Percentiles rank a stretch among this genome's conserved stretches.
Conservation (phyloP, 2,113 vertebrate species). For the Natator depressus region DNA sequence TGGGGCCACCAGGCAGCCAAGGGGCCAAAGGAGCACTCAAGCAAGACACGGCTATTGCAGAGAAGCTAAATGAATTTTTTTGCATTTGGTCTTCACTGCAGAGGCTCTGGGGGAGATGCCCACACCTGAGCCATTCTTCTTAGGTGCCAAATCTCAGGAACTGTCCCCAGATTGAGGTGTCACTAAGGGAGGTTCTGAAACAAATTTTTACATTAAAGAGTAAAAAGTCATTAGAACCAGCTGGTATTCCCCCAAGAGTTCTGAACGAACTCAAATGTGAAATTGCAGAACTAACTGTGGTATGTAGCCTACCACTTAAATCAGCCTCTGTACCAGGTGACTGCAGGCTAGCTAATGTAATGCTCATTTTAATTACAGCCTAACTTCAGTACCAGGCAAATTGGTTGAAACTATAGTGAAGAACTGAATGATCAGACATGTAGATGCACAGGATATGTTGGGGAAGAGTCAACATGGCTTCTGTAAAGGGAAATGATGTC, state of each 20-base stretch:
- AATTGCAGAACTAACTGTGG: not conserved
- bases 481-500: not conserved
- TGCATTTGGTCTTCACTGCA: too few relatives aligned
- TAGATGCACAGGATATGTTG: not conserved
- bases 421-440: not conserved
- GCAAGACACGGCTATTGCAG: too few relatives aligned
- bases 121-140: too few relatives aligned
- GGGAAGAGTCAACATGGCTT: not conserved
- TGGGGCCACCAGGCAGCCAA: not conserved
- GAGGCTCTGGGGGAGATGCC: too few relatives aligned
- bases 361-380: not conserved
- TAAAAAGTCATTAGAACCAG: not conserved
- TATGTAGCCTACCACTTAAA: not conserved
- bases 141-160: too few relatives aligned
- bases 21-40: not conserved
- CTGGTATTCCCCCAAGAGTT: not conserved
- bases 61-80: too few relatives aligned
- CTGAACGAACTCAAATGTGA: not conserved
- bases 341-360: not conserved
- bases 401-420: not conserved
- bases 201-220: not conserved
- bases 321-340: not conserved
- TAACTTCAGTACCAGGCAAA: not conserved
- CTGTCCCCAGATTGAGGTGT: too few relatives aligned
- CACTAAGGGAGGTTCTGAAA: not conserved